phyloP scores from a whole-genome alignment of 2,888 invertebrate genomes.

The Callyntrura guangdongensis region DNA sequence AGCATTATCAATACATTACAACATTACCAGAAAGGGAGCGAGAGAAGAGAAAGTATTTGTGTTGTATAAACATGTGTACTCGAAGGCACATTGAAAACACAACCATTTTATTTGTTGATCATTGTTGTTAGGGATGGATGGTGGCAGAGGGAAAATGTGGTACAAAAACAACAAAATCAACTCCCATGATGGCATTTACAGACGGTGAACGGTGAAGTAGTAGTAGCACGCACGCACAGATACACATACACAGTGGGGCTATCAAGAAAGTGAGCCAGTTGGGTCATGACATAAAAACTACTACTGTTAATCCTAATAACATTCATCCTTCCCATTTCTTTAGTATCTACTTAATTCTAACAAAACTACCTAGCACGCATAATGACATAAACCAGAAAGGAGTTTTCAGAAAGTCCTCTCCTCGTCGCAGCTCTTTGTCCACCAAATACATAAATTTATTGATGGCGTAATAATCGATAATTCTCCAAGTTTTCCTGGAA shows the following conservation, averaged over 20 bases:
- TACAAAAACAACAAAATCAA: constrained; percentile 31
- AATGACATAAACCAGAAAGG: not conserved
- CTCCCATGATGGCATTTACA: constrained; percentile 45
- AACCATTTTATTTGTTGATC: constrained; percentile 66
- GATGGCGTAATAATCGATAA: constrained; percentile 30
- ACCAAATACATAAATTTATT: constrained; percentile 19
- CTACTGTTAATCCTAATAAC: constrained; percentile 58
- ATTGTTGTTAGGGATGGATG: constrained; percentile 33
- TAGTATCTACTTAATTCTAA: constrained; percentile 19
- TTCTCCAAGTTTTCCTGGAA: not conserved
- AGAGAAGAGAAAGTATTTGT: constrained; percentile 25
- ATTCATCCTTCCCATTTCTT: constrained; percentile 51
- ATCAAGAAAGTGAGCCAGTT: constrained; percentile 68
- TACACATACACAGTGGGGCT: constrained; percentile 45
- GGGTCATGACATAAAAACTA: constrained; percentile 61
- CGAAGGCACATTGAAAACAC: constrained; percentile 25
- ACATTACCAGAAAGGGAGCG: not conserved
- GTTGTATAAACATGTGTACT: constrained; percentile 32
- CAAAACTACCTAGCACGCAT: not conserved
- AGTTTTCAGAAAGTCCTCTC: not conserved
- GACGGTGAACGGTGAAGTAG: too few species aligned
- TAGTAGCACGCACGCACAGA: not conserved
- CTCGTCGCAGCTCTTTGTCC: not conserved
- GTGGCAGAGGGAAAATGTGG: not conserved
- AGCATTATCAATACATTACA: constrained; percentile 62